Evolutionary conservation across 2,113 vertebrate genomes (phyloP).

Genomic region (Mesembrinibis cayennensis): DNA sequence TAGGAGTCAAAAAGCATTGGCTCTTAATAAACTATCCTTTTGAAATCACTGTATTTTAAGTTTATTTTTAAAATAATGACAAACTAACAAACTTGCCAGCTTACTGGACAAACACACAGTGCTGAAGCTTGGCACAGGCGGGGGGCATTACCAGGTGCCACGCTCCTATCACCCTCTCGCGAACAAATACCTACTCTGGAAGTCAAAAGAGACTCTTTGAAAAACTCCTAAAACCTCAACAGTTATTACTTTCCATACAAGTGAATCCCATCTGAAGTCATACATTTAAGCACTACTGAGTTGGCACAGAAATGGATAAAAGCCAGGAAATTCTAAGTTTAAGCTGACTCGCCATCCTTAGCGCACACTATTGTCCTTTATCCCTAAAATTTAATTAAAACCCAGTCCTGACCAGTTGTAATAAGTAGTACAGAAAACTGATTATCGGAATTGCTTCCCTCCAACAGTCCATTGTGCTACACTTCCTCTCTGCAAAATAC

Average conservation of each 20-base stretch:
- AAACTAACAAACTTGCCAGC: neutral
- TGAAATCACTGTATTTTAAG: neutral
- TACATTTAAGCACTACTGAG: slow-evolving; percentile 62
- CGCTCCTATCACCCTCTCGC: neutral
- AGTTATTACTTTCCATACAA: slow-evolving; percentile 57
- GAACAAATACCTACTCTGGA: neutral
- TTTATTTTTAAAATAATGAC: neutral
- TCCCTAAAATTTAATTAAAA: slow-evolving; percentile 80
- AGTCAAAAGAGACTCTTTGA: slow-evolving; percentile 27
- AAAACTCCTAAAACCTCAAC: slow-evolving; percentile 37
- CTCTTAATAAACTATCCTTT: neutral
- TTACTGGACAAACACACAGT: neutral
- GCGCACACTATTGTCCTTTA: slow-evolving; percentile 71
- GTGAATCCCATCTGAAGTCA: slow-evolving; percentile 65
- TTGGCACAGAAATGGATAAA: slow-evolving; percentile 61
- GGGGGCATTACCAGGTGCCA: neutral
- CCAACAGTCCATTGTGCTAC: slow-evolving; percentile 49
- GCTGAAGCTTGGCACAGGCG: neutral
- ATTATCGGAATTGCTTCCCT: slow-evolving; percentile 72
- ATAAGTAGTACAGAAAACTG: slow-evolving; percentile 74
- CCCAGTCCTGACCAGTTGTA: slow-evolving; percentile 65
- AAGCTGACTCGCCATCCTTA: slow-evolving; percentile 69
- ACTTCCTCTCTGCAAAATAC: slow-evolving; percentile 67
- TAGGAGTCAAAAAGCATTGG: neutral
- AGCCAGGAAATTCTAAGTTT: slow-evolving; percentile 74